Evolutionary conservation across 2,113 vertebrate genomes (phyloP).

Genomic region (Cranoglanis bouderius): DNA sequence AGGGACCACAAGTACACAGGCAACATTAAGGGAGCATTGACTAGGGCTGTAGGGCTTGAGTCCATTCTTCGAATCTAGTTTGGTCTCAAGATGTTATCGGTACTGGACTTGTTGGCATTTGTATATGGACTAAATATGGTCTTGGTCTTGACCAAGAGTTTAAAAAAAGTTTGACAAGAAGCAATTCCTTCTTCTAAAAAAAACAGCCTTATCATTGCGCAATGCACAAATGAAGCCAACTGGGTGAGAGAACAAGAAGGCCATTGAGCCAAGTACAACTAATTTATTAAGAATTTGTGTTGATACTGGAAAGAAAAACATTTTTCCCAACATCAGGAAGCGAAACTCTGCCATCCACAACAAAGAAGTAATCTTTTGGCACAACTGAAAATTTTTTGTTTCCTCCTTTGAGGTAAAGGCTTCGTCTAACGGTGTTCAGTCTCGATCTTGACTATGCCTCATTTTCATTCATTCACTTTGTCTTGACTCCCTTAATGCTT

Average conservation of each 20-base stretch:
- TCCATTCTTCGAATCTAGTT: neutral
- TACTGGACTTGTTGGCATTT: neutral
- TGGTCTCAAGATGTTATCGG: neutral
- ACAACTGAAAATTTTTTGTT: neutral
- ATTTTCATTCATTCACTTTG: neutral
- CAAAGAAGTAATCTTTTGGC: neutral
- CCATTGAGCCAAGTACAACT: neutral
- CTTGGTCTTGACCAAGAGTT: neutral
- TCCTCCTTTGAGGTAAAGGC: neutral
- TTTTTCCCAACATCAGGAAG: neutral
- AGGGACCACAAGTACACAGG: neutral
- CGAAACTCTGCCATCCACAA: neutral
- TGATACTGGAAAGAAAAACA: neutral
- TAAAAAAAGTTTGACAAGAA: neutral
- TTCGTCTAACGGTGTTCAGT: neutral
- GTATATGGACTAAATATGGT: neutral
- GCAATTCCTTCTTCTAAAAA: neutral
- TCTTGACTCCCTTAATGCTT: neutral
- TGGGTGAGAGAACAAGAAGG: neutral
- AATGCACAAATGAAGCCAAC: neutral
- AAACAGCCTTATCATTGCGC: neutral
- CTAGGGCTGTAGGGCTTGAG: neutral
- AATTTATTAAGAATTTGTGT: neutral
- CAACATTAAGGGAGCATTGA: neutral
- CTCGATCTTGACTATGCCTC: neutral